phyloP scores from a whole-genome alignment of 2,113 vertebrate species.

The Edolisoma coerulescens region DNA sequence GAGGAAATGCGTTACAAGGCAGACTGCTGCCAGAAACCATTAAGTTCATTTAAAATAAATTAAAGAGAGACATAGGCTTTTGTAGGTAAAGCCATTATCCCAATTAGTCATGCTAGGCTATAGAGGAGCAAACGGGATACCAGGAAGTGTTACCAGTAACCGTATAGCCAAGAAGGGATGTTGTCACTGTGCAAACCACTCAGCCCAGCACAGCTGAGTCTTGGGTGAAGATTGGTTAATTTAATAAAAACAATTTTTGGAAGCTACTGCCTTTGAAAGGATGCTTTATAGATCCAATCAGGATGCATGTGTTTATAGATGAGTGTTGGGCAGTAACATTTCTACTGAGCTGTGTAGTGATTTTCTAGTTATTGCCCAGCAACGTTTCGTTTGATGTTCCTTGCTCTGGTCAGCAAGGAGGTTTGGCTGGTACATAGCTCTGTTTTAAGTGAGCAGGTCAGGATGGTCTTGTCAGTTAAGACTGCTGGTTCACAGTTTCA shows the following conservation, averaged over 20 bases:
- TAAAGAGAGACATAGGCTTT: neutral
- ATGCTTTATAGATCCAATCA: neutral
- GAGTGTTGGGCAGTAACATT: neutral
- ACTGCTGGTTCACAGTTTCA: neutral
- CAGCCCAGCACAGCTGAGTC: neutral
- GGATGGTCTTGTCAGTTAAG: neutral
- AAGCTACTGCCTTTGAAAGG: neutral
- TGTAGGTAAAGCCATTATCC: slow-evolving; percentile 9
- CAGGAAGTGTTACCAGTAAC: neutral
- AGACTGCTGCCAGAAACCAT: slow-evolving; percentile 17
- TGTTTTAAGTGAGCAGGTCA: neutral
- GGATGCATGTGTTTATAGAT: neutral
- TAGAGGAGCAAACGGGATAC: neutral
- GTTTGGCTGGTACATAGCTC: neutral
- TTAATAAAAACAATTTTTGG: neutral
- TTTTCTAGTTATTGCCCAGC: neutral
- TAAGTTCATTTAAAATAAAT: slow-evolving; percentile 27
- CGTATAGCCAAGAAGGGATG: neutral
- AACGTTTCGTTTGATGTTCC: neutral
- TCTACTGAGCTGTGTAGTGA: neutral
- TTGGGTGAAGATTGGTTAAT: neutral
- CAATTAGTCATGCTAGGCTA: neutral
- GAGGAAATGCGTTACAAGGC: neutral
- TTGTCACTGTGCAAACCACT: neutral
- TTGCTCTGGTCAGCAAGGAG: neutral